A percentile compares a stretch with the other conserved stretches of the same genome.
Evolutionary conservation across 2,113 vertebrate species (phyloP).

Genomic region (Indri indri): DNA sequence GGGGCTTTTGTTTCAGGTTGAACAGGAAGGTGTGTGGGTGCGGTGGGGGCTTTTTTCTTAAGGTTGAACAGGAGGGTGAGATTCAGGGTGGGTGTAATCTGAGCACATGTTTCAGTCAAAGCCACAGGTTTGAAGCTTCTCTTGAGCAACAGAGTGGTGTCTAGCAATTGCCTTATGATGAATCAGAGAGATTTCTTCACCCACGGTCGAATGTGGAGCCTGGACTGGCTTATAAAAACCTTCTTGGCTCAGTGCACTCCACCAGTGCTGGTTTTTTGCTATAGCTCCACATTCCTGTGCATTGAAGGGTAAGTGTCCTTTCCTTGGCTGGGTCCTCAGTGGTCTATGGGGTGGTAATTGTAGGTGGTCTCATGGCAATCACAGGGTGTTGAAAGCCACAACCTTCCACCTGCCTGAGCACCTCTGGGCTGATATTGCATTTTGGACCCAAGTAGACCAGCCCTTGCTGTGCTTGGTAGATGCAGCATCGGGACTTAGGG

Average conservation of each 20-base stretch:
- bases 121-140: not conserved
- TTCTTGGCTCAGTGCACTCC: not conserved
- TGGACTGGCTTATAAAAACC: not conserved
- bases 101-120: not conserved
- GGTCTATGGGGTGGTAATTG: not conserved
- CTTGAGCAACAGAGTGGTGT: not conserved
- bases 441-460: not conserved
- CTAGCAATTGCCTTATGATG: not conserved
- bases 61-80: not conserved
- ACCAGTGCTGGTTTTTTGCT: not conserved
- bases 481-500: not conserved
- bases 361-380: not conserved
- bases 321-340: not conserved
- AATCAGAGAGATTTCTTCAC: constrained; percentile 47
- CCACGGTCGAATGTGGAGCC: not conserved
- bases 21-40: not conserved
- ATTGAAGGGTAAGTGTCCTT: not conserved
- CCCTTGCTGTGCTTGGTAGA: not conserved
- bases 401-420: fast-evolving
- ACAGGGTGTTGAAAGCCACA: not conserved
- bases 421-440: not conserved
- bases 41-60: not conserved
- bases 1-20: not conserved
- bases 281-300: not conserved
- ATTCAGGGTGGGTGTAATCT: not conserved